Evolutionary conservation across 2,888 invertebrate genomes (phyloP), one percentile per base, ranked within the genome.

Genomic region (Pollenia amentaria): DNA sequence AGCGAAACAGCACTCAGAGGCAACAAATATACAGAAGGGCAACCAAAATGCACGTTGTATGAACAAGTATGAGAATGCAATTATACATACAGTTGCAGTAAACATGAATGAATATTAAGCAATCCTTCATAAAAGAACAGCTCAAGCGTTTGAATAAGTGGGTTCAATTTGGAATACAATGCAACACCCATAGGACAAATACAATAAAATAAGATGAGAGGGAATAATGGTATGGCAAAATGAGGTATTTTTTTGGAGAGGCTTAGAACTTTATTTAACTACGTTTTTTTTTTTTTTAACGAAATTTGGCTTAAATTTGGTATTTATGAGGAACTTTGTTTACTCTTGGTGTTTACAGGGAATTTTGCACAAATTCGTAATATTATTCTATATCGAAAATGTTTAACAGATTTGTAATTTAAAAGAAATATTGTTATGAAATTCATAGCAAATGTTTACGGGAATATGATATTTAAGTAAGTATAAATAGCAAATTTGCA

Each of bases 21-120:
- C 14, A 21, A 11, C 55, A 73, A 29, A 67, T n/a, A 51, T 69
- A 53, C 53, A 82, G 42, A 62, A 69, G 75, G 60, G 62, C 60
- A 82, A 76, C 69, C 42, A 70, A 70, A 82, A 76, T 82, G 60
- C 53, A 69, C n/a, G 53, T 44, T 14, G n/a, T 16, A 14, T 29
- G 44, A 11, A 53, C 18, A 44, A 38, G 14, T 46, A 48, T 55
- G 18, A 53, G 44, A 29, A 29, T 29, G 6, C 29, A 29, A 29
- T 29, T 69, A n/a, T 16, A 29, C 38, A 57, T 44, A 51, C 60
- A 73, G 46, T 55, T 73, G 53, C 16, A 42, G 67, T 21, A 44
- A 51, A 67, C 60, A 21, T 73, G 38, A 53, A 79, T 79, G 73
- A 84, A 73, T 73, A 77, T 78, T 73, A 78, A 73, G 51, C 60